Base-by-base conservation (phyloP, 1,140 invertebrate genomes). In the Bombyx mandarina region DNA sequence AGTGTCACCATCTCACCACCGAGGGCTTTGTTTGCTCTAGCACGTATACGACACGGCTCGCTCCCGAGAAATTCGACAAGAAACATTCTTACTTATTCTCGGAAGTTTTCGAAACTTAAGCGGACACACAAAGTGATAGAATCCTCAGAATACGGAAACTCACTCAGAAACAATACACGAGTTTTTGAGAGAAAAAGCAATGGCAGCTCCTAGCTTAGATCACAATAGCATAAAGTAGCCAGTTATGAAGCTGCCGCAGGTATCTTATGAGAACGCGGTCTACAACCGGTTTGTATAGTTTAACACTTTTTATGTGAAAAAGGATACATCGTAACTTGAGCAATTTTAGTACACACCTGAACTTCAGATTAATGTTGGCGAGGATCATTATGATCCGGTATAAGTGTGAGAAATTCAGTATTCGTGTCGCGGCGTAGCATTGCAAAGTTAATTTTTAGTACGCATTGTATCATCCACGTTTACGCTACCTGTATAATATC, bases 211-310 rank as follows among this genome's bases (percentile, higher is more conserved):
- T 79, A 78, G 72, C 64, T 74, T 75, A 81, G 77, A 79, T 77
- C 79, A 86, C 82, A 83, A 86, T 82, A 81, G 76, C 78, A 81
- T 79, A 79, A 86, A 83, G 74, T 77, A 76, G 77, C 72, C 74
- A 81, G 80, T 83, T 83, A 83, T 82, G 76, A 82, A 77, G 72
- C 72, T 61, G 63, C 66, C 71, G 66, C 54, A 49, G 54, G 47
- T 66, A 62, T 62, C 59, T 68, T 72, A 66, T 73, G 72, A 74
- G 68, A 75, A 75, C 72, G 56, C 62, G 66, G 59, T 63, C 56
- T 60, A 54, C 59, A 73, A 85, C 82, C 74, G 78, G 82, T 85
- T 82, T 71, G 45, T 58, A 66, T 67, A 65, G 60, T 71, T 73
- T 70, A 75, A 73, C 61, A 63, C 61, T 77, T 78, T 78, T 81